These are phyloP conservation scores for Alligator sinensis DNA, from an alignment of 2,113 vertebrate genomes.

Conservation along the genomic window DNA sequence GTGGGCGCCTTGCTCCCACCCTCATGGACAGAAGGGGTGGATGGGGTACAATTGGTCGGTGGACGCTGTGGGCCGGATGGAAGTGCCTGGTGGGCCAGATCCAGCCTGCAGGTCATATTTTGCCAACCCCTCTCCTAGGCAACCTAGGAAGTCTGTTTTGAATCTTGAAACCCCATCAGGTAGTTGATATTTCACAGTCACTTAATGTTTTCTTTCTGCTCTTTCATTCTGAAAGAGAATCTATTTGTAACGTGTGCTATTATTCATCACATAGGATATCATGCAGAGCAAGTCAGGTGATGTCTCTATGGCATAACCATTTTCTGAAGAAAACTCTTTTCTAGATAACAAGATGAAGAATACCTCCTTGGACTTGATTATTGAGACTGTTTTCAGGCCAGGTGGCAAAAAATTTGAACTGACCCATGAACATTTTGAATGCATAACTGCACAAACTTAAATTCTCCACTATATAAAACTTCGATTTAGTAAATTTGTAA, in stretches of 20 bases:
- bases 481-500: background rate
- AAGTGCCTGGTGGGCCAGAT: too few species aligned
- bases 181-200: background rate
- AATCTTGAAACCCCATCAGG: background rate
- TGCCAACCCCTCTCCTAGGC: background rate
- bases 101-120: too few species aligned
- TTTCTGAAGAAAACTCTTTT: background rate
- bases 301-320: background rate
- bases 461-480: background rate
- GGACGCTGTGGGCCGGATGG: too few species aligned
- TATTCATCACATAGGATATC: background rate
- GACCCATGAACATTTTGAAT: background rate
- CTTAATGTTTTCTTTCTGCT: background rate
- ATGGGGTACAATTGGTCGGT: too few species aligned
- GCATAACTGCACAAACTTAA: background rate
- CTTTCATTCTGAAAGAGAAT: background rate
- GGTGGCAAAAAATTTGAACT: background rate
- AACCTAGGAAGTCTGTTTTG: background rate
- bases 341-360: background rate
- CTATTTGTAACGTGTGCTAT: background rate
- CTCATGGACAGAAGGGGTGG: too few species aligned
- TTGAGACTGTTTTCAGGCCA: background rate
- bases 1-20: too few species aligned
- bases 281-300: background rate
- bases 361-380: background rate